Percentiles rank a stretch among this genome's conserved stretches.
phyloP scores from a whole-genome alignment of 2,797 vertebrate genomes.

The Pipistrellus pygmaeus region DNA sequence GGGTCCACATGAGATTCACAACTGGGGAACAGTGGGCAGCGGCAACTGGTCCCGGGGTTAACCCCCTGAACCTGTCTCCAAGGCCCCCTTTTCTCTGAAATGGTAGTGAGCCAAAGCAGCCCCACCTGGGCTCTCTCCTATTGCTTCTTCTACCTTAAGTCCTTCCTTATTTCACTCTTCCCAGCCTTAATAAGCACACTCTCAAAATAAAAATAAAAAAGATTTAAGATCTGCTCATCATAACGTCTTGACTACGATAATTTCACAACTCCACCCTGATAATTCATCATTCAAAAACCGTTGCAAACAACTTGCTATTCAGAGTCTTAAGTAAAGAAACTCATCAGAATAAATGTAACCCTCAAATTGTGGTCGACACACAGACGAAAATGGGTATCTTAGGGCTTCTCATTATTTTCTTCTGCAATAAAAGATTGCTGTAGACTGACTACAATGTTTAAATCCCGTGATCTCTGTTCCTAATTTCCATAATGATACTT shows the following conservation, averaged over 20 bases:
- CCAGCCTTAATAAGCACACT: background rate
- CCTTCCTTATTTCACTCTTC: background rate
- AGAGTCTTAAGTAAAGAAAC: background rate
- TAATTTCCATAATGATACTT: background rate
- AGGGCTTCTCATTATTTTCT: background rate
- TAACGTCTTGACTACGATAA: constrained; percentile 27
- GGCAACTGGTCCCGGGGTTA: background rate
- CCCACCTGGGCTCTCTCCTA: background rate
- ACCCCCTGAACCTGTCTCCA: background rate
- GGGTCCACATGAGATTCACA: background rate
- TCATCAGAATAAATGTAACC: background rate
- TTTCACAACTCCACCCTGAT: constrained; percentile 24
- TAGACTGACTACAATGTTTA: background rate
- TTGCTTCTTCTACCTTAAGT: background rate
- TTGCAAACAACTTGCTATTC: background rate
- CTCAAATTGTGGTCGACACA: background rate
- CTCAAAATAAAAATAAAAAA: background rate
- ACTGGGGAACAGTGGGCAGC: background rate
- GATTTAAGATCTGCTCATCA: constrained; percentile 69
- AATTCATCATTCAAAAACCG: background rate
- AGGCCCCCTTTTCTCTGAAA: background rate
- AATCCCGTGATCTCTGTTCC: background rate
- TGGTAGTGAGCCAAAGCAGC: background rate
- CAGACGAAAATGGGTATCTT: background rate
- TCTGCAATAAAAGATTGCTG: background rate